Conservation (phyloP, 2,888 invertebrate species). For the Archaeoteleia sp. region DNA sequence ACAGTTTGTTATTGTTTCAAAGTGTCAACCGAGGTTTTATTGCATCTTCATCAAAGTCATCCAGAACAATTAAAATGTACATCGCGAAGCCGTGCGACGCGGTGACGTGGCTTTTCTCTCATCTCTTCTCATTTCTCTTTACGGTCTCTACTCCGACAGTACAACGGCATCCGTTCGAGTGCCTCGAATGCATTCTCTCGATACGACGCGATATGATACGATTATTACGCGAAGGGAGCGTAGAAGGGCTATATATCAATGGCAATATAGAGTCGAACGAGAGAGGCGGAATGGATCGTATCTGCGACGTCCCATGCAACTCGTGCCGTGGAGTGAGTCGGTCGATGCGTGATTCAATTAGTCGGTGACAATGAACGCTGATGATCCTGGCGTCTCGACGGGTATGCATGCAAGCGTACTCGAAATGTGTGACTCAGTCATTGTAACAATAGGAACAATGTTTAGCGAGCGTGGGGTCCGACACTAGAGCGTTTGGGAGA, state of each 20-base stretch:
- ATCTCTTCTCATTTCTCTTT: too few species aligned
- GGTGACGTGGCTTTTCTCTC: too few species aligned
- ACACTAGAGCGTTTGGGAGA: neutral
- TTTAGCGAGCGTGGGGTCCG: conserved; percentile 43
- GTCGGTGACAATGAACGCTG: conserved; percentile 68
- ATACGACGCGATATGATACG: conserved; percentile 12
- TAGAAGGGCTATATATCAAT: conserved; percentile 21
- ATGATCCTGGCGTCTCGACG: conserved; percentile 65
- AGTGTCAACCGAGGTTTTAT: too few species aligned
- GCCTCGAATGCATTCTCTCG: conserved; percentile 1
- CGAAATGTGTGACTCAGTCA: conserved; percentile 8
- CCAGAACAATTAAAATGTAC: too few species aligned
- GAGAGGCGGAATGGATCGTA: conserved; percentile 45
- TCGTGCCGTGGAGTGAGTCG: conserved; percentile 55
- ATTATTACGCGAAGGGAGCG: conserved; percentile 21
- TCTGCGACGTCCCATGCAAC: conserved; percentile 23
- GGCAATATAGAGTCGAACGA: conserved; percentile 33
- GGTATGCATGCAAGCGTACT: conserved; percentile 1
- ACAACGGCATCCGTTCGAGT: conserved; percentile 2
- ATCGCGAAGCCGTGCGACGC: too few species aligned
- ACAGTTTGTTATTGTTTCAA: too few species aligned
- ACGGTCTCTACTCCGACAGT: too few species aligned
- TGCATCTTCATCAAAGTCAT: too few species aligned
- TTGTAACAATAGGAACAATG: conserved; percentile 59
- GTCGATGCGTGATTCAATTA: conserved; percentile 67